A percentile compares a stretch with the other conserved stretches of the same genome.
Conservation (phyloP, 2,113 vertebrate genomes). For the Silurus glanis region DNA sequence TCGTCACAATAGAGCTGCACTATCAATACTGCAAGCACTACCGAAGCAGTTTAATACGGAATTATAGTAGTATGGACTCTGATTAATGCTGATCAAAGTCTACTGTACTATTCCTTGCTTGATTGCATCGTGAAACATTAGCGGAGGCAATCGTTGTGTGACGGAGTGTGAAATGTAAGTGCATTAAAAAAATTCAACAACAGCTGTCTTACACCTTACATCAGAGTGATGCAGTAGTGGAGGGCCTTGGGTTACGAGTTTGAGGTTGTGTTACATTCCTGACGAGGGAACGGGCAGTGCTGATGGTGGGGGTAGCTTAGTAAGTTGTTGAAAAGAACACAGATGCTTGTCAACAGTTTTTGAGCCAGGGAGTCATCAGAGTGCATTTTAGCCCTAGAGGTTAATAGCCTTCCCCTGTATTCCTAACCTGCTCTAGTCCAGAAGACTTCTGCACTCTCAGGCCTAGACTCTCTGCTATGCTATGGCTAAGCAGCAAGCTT, state of each 20-base stretch:
- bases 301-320: slow-evolving; percentile 70
- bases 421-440: slow-evolving; percentile 75
- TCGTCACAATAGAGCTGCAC: slow-evolving; percentile 49
- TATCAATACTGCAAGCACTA: slow-evolving; percentile 60
- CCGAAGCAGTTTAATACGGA: slow-evolving; percentile 24
- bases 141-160: slow-evolving; percentile 63
- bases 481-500: neutral
- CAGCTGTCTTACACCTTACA: slow-evolving; percentile 72
- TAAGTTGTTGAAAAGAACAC: slow-evolving; percentile 95
- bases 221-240: slow-evolving; percentile 69
- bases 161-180: slow-evolving; percentile 64
- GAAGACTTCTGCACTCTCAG: slow-evolving; percentile 62
- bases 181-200: slow-evolving; percentile 56
- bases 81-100: slow-evolving; percentile 71
- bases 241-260: slow-evolving; percentile 78
- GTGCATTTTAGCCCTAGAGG: slow-evolving; percentile 83
- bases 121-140: slow-evolving; percentile 86
- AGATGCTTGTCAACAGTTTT: slow-evolving; percentile 90
- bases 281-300: slow-evolving; percentile 66
- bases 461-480: neutral
- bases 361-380: slow-evolving; percentile 85
- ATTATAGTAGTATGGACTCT: slow-evolving; percentile 34
- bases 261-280: slow-evolving; percentile 89
- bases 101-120: slow-evolving; percentile 69
- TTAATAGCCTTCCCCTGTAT: slow-evolving; percentile 85